Evolutionary conservation across 2,888 invertebrate species (phyloP).

Genomic region (Neria commutata): DNA sequence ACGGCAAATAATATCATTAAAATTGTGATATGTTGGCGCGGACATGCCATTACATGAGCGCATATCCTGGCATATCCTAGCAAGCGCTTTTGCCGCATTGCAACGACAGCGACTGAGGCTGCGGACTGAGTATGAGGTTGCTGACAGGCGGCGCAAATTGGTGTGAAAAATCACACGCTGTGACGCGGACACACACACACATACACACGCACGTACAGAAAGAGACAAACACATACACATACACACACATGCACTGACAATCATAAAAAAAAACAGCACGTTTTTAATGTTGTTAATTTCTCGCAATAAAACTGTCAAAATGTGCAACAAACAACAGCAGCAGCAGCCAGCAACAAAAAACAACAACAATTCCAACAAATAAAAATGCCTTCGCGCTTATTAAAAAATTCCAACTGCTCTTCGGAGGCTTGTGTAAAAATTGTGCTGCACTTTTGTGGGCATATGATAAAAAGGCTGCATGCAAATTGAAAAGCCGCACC

Average conservation of each 20-base stretch:
- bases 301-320: constrained; percentile 52
- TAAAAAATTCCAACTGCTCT: constrained; percentile 44
- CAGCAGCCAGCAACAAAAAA: constrained; percentile 21
- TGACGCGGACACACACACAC: no score
- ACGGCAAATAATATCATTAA: constrained; percentile 50
- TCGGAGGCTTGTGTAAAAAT: neutral
- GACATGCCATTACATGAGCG: neutral
- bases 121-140: neutral
- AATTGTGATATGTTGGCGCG: constrained; percentile 6
- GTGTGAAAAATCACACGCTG: constrained; percentile 54
- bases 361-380: no score
- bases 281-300: constrained; percentile 31
- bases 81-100: neutral
- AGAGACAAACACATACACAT: no score
- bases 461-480: constrained; percentile 9
- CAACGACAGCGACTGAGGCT: no score
- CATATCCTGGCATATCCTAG: neutral
- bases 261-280: no score
- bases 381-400: constrained; percentile 33
- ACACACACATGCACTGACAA: no score
- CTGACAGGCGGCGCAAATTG: constrained; percentile 21
- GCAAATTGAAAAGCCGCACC: constrained; percentile 4
- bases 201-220: no score
- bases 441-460: neutral
- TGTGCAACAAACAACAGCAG: constrained; percentile 38